Base-by-base conservation (phyloP, 2,888 invertebrate species). In the Macrophya annulata region DNA sequence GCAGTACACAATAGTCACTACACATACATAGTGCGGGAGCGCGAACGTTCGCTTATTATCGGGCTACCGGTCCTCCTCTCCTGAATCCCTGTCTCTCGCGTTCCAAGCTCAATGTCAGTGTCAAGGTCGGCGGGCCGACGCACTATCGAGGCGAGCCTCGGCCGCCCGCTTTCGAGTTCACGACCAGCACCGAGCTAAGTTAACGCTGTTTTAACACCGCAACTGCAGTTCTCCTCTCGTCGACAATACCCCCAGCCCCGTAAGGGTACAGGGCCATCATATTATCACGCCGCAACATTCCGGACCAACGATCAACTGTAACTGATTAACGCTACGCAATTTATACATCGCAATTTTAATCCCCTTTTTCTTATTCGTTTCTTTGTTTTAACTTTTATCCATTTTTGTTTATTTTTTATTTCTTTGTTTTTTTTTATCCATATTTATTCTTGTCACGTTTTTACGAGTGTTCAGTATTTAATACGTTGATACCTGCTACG, bases 71-170 rank as follows among this genome's bases (percentile, higher is more conserved):
- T 74, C 45, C 48, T 74, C 45, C 21, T 55, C 86, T 86, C 43
- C 55, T 43, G 51, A 51, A 45, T 79, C 72, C 31, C 45, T 40
- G 72, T 45, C 84, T 71, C 88, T 83, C 86, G 88, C 86, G 87
- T 86, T 87, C 85, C 86, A 85, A 72, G 74, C 88, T 90, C 92
- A 93, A 92, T 93, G 93, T 93, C 93, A 93, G 91, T 93, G 93
- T 93, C 93, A 93, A 93, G 93, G 93, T 93, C 93, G 91, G 90
- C 91, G 89, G 92, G 91, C 90, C 92, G 93, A 91, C 91, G 92
- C 92, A 91, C 91, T 88, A 68, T 83, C 83, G 83, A 68, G 83
- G 83, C 83, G 68, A 83, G 48, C 68, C 85, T 82, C 85, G 62
- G 83, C 87, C 86, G 85, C 83, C 85, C 86, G 86, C 85, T 85